Base-by-base conservation (phyloP, 2,113 vertebrate species). In the Rhea americana region DNA sequence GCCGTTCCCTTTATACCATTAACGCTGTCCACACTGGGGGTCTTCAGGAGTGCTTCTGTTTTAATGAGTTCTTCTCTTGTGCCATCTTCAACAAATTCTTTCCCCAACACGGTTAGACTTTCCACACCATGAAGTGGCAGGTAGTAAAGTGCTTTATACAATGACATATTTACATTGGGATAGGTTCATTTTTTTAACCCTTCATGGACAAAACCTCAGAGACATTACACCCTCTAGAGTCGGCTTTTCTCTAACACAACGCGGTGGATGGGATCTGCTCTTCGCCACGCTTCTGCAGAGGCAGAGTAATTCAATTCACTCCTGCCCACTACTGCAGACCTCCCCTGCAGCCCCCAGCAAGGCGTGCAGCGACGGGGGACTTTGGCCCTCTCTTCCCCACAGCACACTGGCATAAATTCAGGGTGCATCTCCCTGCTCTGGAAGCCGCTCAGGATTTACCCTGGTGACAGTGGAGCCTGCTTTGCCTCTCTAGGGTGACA, bases 141-240 rank as follows among this genome's bases (percentile, higher is more conserved):
- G 94, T 79, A 97, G 93, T 99, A 99, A 99, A 99, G 99, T 99
- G 99, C 98, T 98, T 98, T 97, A 97, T 97, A 98, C 90, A 97
- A 97, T 32, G 91, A 96, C 97, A 96, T 97, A 97, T 97, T 95
- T 97, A 97, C 94, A 97, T 19, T 91, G 82, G 87, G 81, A 85
- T 88, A 93, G 75, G 82, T 91, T 95, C 51, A 53, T 70, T 68
- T 92, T 58, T 88, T 94, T 95, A 97, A 96, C 89, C 80, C 85
- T 96, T 94, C 84, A 93, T 82, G 85, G 91, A 91, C 82, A 86
- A 87, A 95, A 90, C 91, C 95, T 95, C 90, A 85, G 76, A 91
- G 86, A 30, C 0, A 9, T 82, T 95, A 90, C 77, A 77, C 39
- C 58, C 74, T 53, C 82, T 3, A 6, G 56, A 62, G 63, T 35